Base-by-base conservation (phyloP, 1,140 invertebrate genomes). In the Colletes latitarsis region DNA sequence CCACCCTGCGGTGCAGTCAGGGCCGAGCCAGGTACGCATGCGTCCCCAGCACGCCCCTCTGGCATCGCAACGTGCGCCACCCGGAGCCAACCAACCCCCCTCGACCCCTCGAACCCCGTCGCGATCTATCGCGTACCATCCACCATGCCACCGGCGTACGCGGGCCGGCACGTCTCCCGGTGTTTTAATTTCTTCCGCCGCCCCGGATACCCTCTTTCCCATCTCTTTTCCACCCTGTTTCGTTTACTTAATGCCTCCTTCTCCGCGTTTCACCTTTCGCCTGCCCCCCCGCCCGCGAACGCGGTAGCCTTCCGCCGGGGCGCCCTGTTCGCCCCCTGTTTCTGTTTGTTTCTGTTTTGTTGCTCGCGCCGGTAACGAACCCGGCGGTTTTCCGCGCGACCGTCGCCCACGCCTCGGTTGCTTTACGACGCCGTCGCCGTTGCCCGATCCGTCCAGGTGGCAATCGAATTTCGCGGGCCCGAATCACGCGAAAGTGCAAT, bases 1-100 rank as follows among this genome's bases (percentile, higher is more conserved):
- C 93, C 93, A 92, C 90, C 92, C 91, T 91, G 88, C 87, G 89
- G 84, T 93, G 92, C 93, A 93, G 93, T 93, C 92, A 93, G 89
- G 92, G 92, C 90, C 92, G 91, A 90, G 88, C 55, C 68, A 57
- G 53, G 58, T 46, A 82, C 93, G 93, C 92, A 77, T 93, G 92
- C 90, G 89, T 72, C n/a, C 66, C 43, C 69, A 58, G 74, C 57
- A 79, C 71, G 67, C 76, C 78, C 80, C 86, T 84, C 78, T 77
- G 72, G 82, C 82, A 81, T 86, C 86, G 81, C 82, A 60, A 73
- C 83, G 75, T 63, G 63, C 83, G 64, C 82, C 77, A 84, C 73
- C 83, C 82, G 30, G 60, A 82, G 77, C 83, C 82, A 86, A 81
- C 80, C 77, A 30, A 30, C 76, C 77, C 73, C 57, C 49, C 62